phyloP scores from a whole-genome alignment of 2,113 vertebrate species.

The Carassius auratus region DNA sequence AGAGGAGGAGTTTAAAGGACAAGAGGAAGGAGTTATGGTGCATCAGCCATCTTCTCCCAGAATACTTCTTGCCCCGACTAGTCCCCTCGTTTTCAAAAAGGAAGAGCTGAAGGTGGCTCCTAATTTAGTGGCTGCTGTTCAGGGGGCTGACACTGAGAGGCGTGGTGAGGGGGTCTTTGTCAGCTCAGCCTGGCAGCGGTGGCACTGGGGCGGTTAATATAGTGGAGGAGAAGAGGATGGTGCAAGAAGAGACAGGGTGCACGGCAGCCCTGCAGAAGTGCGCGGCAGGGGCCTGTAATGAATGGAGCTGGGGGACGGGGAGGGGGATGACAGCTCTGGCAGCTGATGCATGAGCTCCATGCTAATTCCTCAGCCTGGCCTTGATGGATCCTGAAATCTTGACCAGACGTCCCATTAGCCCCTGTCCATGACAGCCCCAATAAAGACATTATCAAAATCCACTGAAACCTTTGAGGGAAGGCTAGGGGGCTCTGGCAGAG shows the following conservation, averaged over 20 bases:
- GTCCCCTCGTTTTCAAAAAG: constrained; percentile 51
- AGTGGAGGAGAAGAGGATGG: constrained; percentile 63
- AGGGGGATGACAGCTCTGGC: constrained; percentile 90
- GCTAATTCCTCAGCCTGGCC: constrained; percentile 90
- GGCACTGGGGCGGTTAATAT: constrained; percentile 53
- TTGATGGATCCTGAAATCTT: constrained; percentile 99
- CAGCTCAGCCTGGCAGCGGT: constrained; percentile 36
- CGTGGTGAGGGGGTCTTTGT: constrained; percentile 53
- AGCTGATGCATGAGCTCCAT: constrained; percentile 92
- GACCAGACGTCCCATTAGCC: constrained; percentile 99
- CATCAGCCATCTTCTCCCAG: constrained; percentile 65
- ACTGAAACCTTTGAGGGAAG: constrained; percentile 73
- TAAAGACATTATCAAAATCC: constrained; percentile 84
- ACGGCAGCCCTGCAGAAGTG: constrained; percentile 76
- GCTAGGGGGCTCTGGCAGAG: constrained; percentile 74
- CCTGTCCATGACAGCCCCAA: constrained; percentile 91
- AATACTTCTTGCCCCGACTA: constrained; percentile 65
- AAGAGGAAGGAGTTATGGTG: constrained; percentile 52
- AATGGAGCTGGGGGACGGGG: constrained; percentile 78
- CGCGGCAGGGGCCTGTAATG: constrained; percentile 86
- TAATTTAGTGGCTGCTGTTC: constrained; percentile 53
- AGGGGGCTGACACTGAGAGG: constrained; percentile 50
- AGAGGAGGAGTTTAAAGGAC: constrained; percentile 57
- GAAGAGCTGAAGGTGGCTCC: constrained; percentile 46
- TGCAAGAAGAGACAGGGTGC: constrained; percentile 69